These are phyloP conservation scores for Palaemon carinicauda DNA, from an alignment of 1,140 invertebrate species.

Conservation along the genomic window DNA sequence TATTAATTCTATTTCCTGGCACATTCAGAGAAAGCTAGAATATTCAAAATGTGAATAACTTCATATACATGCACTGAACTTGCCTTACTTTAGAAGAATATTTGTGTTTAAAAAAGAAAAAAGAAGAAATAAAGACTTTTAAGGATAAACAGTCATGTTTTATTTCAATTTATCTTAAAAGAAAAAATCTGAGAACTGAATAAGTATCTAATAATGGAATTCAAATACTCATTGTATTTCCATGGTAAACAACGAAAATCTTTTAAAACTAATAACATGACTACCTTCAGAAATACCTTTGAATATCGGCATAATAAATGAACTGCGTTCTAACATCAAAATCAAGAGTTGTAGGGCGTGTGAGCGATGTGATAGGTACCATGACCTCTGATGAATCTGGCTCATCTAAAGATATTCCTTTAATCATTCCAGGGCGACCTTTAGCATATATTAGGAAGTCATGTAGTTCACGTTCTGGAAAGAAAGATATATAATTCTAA, in stretches of 20 bases:
- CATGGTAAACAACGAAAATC: background rate
- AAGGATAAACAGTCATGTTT: too few species aligned
- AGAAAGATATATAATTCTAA: background rate
- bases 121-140: too few species aligned
- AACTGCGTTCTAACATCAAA: conserved; percentile 72
- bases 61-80: too few species aligned
- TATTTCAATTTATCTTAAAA: too few species aligned
- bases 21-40: too few species aligned
- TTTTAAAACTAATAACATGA: background rate
- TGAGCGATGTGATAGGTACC: conserved; percentile 74
- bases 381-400: conserved; percentile 69
- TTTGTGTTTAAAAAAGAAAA: too few species aligned
- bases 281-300: conserved; percentile 62
- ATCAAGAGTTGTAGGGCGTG: conserved; percentile 73
- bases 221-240: too few species aligned
- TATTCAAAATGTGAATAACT: too few species aligned
- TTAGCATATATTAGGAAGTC: conserved; percentile 73
- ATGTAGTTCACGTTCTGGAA: conserved; percentile 39
- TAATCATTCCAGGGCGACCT: conserved; percentile 72
- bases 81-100: too few species aligned
- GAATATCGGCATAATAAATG: conserved; percentile 77
- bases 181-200: too few species aligned
- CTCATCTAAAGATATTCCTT: conserved; percentile 68
- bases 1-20: too few species aligned
- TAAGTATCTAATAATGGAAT: too few species aligned